Percentiles rank a stretch among this genome's conserved stretches.
phyloP scores from a whole-genome alignment of 2,113 vertebrate genomes.

The Psilopsiagon aurifrons region DNA sequence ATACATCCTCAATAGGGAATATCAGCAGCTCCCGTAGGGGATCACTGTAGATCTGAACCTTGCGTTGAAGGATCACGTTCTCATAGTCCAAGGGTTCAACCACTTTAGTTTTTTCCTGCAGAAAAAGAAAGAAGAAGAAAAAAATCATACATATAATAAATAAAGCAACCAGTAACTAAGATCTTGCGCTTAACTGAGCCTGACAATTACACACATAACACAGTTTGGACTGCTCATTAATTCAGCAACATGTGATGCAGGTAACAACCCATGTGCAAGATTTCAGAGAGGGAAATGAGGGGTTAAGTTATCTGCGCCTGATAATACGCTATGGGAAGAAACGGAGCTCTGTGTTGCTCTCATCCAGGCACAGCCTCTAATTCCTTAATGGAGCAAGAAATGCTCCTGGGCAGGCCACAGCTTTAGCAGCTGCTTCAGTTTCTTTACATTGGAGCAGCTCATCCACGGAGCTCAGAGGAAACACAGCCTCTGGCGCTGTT shows the following conservation, averaged over 20 bases:
- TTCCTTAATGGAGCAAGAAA: constrained; percentile 29
- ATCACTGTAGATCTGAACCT: constrained; percentile 96
- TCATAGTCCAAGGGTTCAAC: constrained; percentile 97
- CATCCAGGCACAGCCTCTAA: neutral
- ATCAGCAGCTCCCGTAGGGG: constrained; percentile 94
- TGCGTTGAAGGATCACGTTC: constrained; percentile 91
- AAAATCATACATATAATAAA: neutral
- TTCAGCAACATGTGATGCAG: neutral
- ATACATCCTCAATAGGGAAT: constrained; percentile 93
- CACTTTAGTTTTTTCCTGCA: constrained; percentile 93
- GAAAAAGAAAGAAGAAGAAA: neutral
- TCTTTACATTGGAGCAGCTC: neutral
- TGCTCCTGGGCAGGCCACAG: neutral
- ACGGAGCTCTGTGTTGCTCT: neutral
- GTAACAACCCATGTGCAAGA: neutral
- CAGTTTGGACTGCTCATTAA: neutral
- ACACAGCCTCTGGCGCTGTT: neutral
- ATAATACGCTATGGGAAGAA: neutral
- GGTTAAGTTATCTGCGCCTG: neutral
- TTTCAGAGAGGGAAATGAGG: neutral
- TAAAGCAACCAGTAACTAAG: neutral
- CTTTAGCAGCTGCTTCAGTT: neutral
- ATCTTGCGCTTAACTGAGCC: neutral
- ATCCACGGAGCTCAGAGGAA: neutral
- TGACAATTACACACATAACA: neutral